phyloP scores from a whole-genome alignment of 2,113 vertebrate genomes.

The Rutilus rutilus region DNA sequence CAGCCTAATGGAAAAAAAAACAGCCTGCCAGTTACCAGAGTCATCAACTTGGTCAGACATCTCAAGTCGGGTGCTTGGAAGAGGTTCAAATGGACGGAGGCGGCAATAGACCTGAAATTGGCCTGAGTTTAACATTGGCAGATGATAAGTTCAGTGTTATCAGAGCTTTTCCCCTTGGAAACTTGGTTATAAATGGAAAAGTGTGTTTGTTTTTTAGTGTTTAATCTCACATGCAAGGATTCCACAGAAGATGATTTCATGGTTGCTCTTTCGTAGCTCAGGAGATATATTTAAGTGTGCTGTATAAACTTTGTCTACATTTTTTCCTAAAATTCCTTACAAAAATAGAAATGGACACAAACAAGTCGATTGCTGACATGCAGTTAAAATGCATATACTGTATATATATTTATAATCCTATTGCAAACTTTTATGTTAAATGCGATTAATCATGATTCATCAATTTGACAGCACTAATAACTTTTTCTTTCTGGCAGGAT shows the following conservation, averaged over 20 bases:
- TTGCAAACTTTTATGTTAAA: no score
- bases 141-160: not conserved
- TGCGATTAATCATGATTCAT: no score
- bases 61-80: constrained; percentile 41
- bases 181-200: not conserved
- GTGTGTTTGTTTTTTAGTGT: not conserved
- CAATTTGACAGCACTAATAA: no score
- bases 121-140: not conserved
- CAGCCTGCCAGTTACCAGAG: constrained; percentile 38
- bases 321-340: not conserved
- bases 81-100: constrained; percentile 20
- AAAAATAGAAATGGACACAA: not conserved
- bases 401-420: no score
- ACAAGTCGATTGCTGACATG: not conserved
- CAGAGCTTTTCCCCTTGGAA: not conserved
- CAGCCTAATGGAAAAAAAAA: constrained; percentile 57
- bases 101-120: constrained; percentile 8
- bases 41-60: constrained; percentile 40
- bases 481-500: not conserved
- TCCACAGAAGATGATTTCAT: not conserved
- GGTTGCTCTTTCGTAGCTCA: not conserved
- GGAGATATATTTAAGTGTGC: not conserved
- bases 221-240: not conserved
- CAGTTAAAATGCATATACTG: not conserved
- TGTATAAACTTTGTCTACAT: not conserved